Percentiles rank a stretch among this genome's conserved stretches.
These are phyloP conservation scores for Corythornis cristatus DNA, from an alignment of 2,113 vertebrate genomes.

Conservation along the genomic window DNA sequence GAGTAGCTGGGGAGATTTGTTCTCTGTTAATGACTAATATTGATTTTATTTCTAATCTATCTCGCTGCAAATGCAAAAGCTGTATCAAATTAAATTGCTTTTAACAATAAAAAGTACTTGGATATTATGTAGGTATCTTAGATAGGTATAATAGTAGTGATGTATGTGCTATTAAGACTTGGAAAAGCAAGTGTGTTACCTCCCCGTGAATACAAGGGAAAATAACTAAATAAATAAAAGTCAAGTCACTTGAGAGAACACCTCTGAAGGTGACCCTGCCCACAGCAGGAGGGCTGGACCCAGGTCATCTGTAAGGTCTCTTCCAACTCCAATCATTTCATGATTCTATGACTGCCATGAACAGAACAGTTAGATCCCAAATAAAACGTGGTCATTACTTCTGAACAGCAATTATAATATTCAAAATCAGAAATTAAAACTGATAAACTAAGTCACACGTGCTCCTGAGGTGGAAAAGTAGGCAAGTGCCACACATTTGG, in stretches of 20 bases:
- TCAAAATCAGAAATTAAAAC: not conserved
- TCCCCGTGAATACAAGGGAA: not conserved
- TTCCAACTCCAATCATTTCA: not conserved
- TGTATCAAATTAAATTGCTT: not conserved
- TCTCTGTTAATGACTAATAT: conserved; percentile 20
- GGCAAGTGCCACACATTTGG: not conserved
- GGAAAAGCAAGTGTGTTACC: not conserved
- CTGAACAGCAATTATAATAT: not conserved
- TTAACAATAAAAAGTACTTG: not conserved
- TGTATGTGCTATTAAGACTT: not conserved
- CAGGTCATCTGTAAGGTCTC: not conserved
- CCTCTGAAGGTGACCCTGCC: not conserved
- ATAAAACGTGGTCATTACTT: not conserved
- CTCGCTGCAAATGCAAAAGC: not conserved
- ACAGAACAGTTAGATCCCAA: not conserved
- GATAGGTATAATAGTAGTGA: not conserved
- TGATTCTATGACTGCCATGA: not conserved
- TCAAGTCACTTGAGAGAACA: not conserved
- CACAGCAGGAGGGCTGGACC: not conserved
- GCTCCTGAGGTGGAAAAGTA: not conserved
- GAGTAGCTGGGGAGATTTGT: not conserved
- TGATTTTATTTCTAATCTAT: conserved; percentile 47
- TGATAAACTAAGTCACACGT: not conserved
- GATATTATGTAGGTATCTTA: not conserved
- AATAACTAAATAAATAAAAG: not conserved